A percentile compares a stretch with the other conserved stretches of the same genome.
Conservation (phyloP, 2,888 invertebrate genomes). For the Hydropsyche betteni region DNA sequence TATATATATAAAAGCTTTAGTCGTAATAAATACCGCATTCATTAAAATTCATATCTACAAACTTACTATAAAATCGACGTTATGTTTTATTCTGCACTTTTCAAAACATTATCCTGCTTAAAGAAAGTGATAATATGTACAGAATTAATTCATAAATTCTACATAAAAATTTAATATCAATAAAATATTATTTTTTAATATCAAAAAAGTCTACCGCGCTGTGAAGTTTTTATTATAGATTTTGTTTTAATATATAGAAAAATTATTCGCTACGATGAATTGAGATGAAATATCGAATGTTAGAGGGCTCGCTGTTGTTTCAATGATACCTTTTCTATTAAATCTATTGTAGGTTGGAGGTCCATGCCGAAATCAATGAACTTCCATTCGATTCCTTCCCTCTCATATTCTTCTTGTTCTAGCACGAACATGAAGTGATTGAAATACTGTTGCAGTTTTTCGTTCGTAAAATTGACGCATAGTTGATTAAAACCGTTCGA, state of each 20-base stretch:
- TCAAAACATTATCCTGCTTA: not conserved
- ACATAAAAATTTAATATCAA: not conserved
- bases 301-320: not conserved
- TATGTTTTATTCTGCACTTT: not conserved
- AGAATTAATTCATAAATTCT: slow-evolving; percentile 9
- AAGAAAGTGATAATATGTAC: not conserved
- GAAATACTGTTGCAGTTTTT: slow-evolving; percentile 95
- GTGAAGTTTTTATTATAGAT: not conserved
- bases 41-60: slow-evolving; percentile 2
- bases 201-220: not conserved
- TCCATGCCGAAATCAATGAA: slow-evolving; percentile 98
- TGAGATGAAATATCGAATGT: slow-evolving; percentile 2
- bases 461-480: slow-evolving; percentile 96
- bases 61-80: slow-evolving; percentile 18
- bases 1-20: slow-evolving; percentile 6
- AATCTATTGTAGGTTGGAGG: slow-evolving; percentile 88
- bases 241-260: slow-evolving; percentile 3
- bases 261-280: slow-evolving; percentile 4
- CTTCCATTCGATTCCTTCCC: slow-evolving; percentile 89
- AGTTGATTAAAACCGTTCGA: slow-evolving; percentile 95
- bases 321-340: slow-evolving; percentile 84
- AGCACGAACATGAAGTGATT: slow-evolving; percentile 96
- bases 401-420: slow-evolving; percentile 95
- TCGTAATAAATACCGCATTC: not conserved
- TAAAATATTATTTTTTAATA: not conserved